Base-by-base conservation (phyloP, 2,113 vertebrate genomes). In the Gadus macrocephalus region DNA sequence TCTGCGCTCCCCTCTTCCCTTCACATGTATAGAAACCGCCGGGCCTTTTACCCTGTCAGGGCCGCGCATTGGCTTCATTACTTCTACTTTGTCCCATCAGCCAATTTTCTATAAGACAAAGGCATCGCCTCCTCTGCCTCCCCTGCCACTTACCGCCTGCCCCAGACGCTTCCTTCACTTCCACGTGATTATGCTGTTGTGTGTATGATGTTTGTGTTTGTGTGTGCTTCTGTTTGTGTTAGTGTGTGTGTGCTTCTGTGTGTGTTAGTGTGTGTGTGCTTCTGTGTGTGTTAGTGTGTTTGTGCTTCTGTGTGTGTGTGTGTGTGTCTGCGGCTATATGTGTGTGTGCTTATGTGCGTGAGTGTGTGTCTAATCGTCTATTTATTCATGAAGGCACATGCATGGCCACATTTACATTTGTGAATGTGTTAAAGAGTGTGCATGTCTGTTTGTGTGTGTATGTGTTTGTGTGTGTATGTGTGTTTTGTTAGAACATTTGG, bases 1-100 rank as follows among this genome's bases (percentile, higher is more conserved):
- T 92, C 87, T 82, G 75, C 22, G 80, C 87, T 87, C 87, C 78
- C 87, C 88, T 77, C 71, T 89, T 80, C 80, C 81, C 78, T 83
- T 83, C 84, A 69, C 86, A 80, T 81, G 90, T 87, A 86, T 90
- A 89, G 89, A 92, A 90, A 88, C 91, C 83, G 87, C 81, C 22
- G 70, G 72, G 79, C 76, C 55, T 49, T 82, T 85, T 86, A 82
- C 82, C 82, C 80, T 78, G 87, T 87, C 81, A 72, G 78, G 75
- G 73, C 68, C 64, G 86, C 85, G 85, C 81, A 70, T 79, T 19
- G 67, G 75, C 84, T 81, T 79, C 80, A 74, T 82, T 75, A 81
- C 75, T 81, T 62, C 67, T 75, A 27, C 61, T 55, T 74, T 68
- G 72, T 76, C 71, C 77, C 66, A 77, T 78, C 73, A 85, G 77